A percentile compares a stretch with the other conserved stretches of the same genome.
Evolutionary conservation across 2,113 vertebrate species (phyloP).

Genomic region (Tautogolabrus adspersus): DNA sequence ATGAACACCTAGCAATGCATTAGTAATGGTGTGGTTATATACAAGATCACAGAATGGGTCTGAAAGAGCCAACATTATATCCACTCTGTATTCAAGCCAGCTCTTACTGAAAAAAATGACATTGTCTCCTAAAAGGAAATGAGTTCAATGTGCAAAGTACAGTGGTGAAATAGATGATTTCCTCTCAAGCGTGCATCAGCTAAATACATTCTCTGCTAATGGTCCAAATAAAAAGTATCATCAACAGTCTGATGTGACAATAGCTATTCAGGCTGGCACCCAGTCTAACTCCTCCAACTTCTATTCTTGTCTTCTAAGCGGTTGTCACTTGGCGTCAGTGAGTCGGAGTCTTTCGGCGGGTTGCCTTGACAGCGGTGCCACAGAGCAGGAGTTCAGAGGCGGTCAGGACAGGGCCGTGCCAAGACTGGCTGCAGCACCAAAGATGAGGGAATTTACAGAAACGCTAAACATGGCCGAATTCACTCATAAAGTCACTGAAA

Average conservation of each 20-base stretch:
- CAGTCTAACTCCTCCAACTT: conserved; percentile 1
- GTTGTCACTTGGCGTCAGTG: conserved; percentile 58
- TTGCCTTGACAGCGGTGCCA: conserved; percentile 69
- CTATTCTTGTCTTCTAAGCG: conserved; percentile 48
- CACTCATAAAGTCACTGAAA: conserved; percentile 45
- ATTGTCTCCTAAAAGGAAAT: conserved; percentile 16
- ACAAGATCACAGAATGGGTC: conserved; percentile 11
- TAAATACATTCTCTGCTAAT: conserved; percentile 45
- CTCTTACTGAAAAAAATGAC: conserved; percentile 19
- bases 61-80: conserved; percentile 18
- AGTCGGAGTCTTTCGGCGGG: conserved; percentile 47
- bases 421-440: conserved; percentile 38
- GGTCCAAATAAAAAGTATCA: conserved; percentile 47
- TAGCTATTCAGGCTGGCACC: neutral
- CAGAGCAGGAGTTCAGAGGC: conserved; percentile 46
- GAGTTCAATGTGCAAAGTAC: conserved; percentile 29
- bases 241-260: conserved; percentile 30
- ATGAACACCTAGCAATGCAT: conserved; percentile 54
- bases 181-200: conserved; percentile 29
- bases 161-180: conserved; percentile 23
- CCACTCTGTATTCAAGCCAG: neutral
- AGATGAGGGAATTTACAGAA: conserved; percentile 38
- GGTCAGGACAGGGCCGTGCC: conserved; percentile 25
- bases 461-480: conserved; percentile 19
- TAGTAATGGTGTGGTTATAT: conserved; percentile 49